Evolutionary conservation across 2,113 vertebrate species (phyloP).

Genomic region (Polyodon spathula): DNA sequence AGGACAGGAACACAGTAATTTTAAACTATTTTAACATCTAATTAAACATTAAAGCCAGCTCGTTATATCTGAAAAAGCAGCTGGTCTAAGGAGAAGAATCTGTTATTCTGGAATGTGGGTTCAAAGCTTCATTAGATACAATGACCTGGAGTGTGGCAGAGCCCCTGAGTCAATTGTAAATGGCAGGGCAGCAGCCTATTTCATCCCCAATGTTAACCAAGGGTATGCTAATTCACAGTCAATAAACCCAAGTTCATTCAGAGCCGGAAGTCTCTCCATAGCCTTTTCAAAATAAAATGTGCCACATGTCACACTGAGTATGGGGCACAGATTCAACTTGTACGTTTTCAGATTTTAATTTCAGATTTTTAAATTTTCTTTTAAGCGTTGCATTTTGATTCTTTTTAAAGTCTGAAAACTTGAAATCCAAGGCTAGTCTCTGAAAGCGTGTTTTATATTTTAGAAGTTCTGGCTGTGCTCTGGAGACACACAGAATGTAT

Average conservation of each 20-base stretch:
- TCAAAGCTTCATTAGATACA: conserved; percentile 39
- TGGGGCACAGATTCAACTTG: too few species aligned
- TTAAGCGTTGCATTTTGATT: too few species aligned
- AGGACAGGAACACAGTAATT: conserved; percentile 11
- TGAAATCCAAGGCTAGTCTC: too few species aligned
- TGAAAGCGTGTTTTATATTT: too few species aligned
- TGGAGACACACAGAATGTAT: too few species aligned
- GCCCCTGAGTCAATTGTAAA: conserved; percentile 20
- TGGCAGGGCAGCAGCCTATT: conserved; percentile 24
- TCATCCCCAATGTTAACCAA: conserved; percentile 32
- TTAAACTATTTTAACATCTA: conserved; percentile 25
- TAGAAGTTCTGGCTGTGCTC: too few species aligned
- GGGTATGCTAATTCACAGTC: conserved; percentile 23
- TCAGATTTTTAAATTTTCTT: too few species aligned
- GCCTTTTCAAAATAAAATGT: too few species aligned
- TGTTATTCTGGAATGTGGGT: conserved; percentile 32
- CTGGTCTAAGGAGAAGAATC: conserved; percentile 19
- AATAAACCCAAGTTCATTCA: conserved; percentile 13
- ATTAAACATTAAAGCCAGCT: conserved; percentile 29
- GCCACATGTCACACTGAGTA: too few species aligned
- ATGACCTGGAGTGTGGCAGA: conserved; percentile 19
- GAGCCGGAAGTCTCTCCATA: not conserved
- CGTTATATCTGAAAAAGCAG: conserved; percentile 27
- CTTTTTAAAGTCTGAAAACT: too few species aligned
- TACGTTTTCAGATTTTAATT: too few species aligned